These are phyloP conservation scores for Alaudala cheleensis DNA, from an alignment of 2,113 vertebrate species.

Conservation along the genomic window DNA sequence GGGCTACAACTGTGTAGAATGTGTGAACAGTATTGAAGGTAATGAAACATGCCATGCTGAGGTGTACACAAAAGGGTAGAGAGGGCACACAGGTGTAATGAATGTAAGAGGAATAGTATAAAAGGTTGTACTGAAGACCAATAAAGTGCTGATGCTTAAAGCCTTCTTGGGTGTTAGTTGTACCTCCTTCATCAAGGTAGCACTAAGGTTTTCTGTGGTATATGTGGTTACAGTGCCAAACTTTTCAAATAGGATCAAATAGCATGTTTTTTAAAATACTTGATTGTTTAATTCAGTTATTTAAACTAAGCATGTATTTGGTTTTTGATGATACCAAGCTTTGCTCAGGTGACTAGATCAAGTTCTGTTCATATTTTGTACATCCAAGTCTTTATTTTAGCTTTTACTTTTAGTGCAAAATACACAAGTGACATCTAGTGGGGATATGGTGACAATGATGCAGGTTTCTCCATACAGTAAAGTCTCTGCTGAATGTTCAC, in stretches of 20 bases:
- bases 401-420: not conserved
- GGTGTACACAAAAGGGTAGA: too few species aligned
- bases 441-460: not conserved
- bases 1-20: too few species aligned
- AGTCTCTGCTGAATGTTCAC: not conserved
- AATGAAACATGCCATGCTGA: too few species aligned
- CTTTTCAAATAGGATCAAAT: not conserved
- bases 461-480: not conserved
- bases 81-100: too few species aligned
- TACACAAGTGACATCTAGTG: slow-evolving; percentile 37
- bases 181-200: not conserved
- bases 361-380: not conserved
- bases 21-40: too few species aligned
- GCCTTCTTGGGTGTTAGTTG: too few species aligned
- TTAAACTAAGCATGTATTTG: not conserved
- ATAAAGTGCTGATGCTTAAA: too few species aligned
- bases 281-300: not conserved
- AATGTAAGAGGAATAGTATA: too few species aligned
- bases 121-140: too few species aligned
- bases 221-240: not conserved
- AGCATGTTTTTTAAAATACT: not conserved
- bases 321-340: not conserved
- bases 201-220: not conserved
- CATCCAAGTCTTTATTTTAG: not conserved
- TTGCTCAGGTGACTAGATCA: not conserved